Base-by-base conservation (phyloP, 2,888 invertebrate species). In the Allacma fusca region DNA sequence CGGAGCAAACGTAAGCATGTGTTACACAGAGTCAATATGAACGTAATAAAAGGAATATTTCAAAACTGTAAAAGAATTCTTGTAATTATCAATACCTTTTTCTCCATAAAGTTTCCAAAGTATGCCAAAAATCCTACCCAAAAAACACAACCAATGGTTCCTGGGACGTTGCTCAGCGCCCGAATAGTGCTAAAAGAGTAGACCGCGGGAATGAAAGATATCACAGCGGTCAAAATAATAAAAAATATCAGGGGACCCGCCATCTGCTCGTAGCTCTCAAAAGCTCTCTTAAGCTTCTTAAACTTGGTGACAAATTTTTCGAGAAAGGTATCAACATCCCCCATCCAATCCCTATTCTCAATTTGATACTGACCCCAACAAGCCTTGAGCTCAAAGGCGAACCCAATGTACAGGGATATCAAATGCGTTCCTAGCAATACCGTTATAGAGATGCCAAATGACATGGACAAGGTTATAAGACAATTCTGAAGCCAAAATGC, bases 71-170 rank as follows among this genome's bases (percentile, higher is more conserved):
- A 40, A 40, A n/a, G n/a, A n/a, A n/a, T n/a, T n/a, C n/a, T n/a
- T n/a, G n/a, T n/a, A n/a, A n/a, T n/a, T n/a, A n/a, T n/a, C n/a
- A n/a, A n/a, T 34, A 74, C 74, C 74, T 34, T 62, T 19, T 5
- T 19, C 23, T 74, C 74, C 74, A 74, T 74, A 21, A 74, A 74
- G 23, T 74, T 74, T 9, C 74, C 74, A 64, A 74, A 74, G 23
- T 40, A 74, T 5, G 74, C 57, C 34, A 74, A 40, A 29, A 74
- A 64, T 21, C 74, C 74, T 26, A 74, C 16, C 74, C 74, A 74
- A 21, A 74, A 74, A 19, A 74, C 4, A n/a, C 12, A 29, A 1
- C 74, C 74, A 23, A 64, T 19, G 16, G 72, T 59, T 1, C 75
- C 75, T 9, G 75, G 44, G 29, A 75, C 50, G 19, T 50, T 75